Evolutionary conservation across 2,113 vertebrate species (phyloP).

Genomic region (Raja brachyura): DNA sequence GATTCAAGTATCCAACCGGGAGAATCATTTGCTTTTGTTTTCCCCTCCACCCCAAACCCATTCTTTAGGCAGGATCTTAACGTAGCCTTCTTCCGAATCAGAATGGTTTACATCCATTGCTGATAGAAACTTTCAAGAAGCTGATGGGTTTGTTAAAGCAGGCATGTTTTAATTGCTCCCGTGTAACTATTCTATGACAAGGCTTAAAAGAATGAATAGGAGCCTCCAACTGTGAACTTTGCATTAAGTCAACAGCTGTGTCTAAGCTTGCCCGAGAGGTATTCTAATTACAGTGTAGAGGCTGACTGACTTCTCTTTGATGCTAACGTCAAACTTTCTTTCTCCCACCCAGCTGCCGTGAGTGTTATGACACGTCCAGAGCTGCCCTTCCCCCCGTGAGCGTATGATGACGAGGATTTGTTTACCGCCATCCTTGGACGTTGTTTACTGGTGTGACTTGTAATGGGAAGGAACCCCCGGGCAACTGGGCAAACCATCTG

Average conservation of each 20-base stretch:
- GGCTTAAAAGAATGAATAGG: background rate
- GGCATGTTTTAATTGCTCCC: background rate
- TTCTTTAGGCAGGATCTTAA: background rate
- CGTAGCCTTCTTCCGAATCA: background rate
- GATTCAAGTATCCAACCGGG: background rate
- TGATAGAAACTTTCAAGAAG: background rate
- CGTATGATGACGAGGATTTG: conserved; percentile 45
- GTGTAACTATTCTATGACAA: background rate
- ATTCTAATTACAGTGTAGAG: conserved; percentile 9
- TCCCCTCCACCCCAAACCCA: background rate
- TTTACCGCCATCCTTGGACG: background rate
- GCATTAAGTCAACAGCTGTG: conserved; percentile 13
- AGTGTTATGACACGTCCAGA: conserved; percentile 6
- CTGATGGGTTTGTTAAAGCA: background rate
- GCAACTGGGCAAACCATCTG: conserved; percentile 51
- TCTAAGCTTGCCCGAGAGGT: background rate
- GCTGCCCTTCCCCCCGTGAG: conserved; percentile 26
- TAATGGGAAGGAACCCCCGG: conserved; percentile 30
- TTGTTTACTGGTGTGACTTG: conserved; percentile 41
- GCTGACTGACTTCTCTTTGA: background rate
- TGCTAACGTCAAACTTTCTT: background rate
- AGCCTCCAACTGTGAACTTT: background rate
- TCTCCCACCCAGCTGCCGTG: conserved; percentile 47
- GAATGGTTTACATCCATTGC: background rate
- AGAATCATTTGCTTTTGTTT: background rate